Percentiles rank a stretch among this genome's conserved stretches.
These are phyloP conservation scores for Dicycla oo DNA, from an alignment of 2,888 invertebrate species.

Conservation along the genomic window DNA sequence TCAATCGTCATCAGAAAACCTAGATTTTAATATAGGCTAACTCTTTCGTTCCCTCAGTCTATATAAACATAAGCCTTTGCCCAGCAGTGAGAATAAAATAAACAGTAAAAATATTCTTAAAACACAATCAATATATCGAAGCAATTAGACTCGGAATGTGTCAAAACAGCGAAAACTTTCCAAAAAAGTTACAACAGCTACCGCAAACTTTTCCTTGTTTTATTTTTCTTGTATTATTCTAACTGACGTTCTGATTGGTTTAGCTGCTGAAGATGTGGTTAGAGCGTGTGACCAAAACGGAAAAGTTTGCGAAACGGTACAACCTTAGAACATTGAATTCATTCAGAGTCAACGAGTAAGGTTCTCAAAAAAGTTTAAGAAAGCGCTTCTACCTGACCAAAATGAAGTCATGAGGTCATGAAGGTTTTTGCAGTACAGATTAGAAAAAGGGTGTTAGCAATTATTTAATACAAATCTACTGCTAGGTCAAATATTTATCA, in stretches of 20 bases:
- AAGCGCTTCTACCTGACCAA: background rate
- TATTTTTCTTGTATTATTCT: conserved; percentile 4
- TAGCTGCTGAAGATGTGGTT: background rate
- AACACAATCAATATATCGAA: too few species aligned
- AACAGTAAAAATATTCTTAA: background rate
- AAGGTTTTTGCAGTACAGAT: background rate
- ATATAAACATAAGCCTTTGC: background rate
- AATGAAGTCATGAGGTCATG: background rate
- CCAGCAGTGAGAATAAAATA: too few species aligned
- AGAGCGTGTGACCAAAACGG: conserved; percentile 13
- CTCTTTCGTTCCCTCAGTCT: background rate
- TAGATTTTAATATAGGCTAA: background rate
- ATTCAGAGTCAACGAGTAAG: background rate
- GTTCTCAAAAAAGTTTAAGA: background rate
- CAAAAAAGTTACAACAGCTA: background rate
- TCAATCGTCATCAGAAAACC: too few species aligned
- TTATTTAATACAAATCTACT: background rate
- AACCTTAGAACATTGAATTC: background rate
- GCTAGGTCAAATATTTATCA: background rate
- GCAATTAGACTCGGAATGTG: background rate
- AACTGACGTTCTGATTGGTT: background rate
- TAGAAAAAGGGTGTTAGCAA: too few species aligned
- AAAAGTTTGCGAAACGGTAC: background rate
- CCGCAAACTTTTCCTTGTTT: background rate
- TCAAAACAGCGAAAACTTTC: background rate